Conservation (phyloP, 2,888 invertebrate species). For the Heteromurus nitidus region DNA sequence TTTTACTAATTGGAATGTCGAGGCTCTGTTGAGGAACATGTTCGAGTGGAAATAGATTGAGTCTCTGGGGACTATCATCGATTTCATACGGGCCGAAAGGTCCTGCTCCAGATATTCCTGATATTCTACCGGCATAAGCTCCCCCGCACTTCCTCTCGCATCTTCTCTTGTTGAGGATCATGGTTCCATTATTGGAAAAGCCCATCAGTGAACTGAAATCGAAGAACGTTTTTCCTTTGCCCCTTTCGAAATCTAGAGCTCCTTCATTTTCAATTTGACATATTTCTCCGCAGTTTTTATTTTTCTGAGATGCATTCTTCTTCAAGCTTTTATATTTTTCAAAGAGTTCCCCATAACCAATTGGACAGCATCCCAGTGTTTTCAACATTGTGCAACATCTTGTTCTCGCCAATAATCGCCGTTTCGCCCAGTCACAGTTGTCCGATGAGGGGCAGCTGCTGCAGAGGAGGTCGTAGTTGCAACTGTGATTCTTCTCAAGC, state of each 20-base stretch:
- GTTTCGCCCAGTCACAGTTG: not conserved
- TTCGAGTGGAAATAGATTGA: not conserved
- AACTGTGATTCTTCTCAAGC: slow-evolving; percentile 8
- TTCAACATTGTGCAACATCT: not conserved
- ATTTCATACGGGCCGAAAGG: not conserved
- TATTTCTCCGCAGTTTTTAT: not conserved
- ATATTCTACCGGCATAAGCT: not conserved
- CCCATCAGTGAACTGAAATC: too few species aligned
- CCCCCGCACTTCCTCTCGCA: not conserved
- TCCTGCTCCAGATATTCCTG: not conserved
- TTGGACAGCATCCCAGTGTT: not conserved
- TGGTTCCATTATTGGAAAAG: too few species aligned
- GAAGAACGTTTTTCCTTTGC: too few species aligned
- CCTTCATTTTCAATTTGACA: not conserved
- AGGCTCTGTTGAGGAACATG: not conserved
- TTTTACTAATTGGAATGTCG: not conserved
- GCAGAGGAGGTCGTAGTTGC: slow-evolving; percentile 1
- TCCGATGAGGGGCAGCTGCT: not conserved
- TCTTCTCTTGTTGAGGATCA: too few species aligned
- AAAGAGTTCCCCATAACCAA: not conserved
- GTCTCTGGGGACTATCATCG: not conserved
- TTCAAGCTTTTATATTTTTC: not conserved
- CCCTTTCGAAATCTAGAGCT: not conserved
- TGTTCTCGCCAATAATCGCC: not conserved
- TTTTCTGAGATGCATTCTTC: not conserved